Evolutionary conservation across 2,888 invertebrate genomes (phyloP), one percentile per base, ranked within the genome.

Genomic region (Drosophila quinaria): DNA sequence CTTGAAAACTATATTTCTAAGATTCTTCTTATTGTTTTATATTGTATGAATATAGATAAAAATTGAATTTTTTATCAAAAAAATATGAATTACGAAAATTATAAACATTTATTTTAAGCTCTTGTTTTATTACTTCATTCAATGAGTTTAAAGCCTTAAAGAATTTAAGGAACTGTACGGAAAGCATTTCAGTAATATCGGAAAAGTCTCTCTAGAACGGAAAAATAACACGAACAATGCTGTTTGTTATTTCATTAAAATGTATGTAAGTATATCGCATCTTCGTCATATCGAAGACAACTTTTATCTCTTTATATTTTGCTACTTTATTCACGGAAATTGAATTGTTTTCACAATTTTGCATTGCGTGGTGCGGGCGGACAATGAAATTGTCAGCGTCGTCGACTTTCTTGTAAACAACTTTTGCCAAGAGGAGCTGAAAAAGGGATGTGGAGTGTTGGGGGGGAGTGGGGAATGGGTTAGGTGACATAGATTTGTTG

Each of bases 341-440:
- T 84, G 89, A 84, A 84, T 84, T 84, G 89, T 89, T 84, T 86
- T 71, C 79, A 70, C 71, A 67, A 67, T 70, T 87, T 86, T 81
- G 67, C 61, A 54, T 70, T 74, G 67, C 63, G 17, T 54, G 35
- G 15, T 15, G 66, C 33, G 60, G 50, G 41, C 42, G 35, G 22
- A 63, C 75, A 79, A 67, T 68, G 75, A 78, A 80, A 76, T 80
- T 80, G 72, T 66, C 71, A 71, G 54, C 68, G 68, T 50, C 50
- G 80, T 69, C 75, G 62, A 77, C 55, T 81, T 80, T 69, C 85
- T 80, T 74, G 89, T 89, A 87, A 84, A 84, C 84, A 84, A 83
- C 70, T 87, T 82, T 78, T 84, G 37, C 52, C 6, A 2, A 33
- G 11, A 6, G 29, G 52, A 15, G 17, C 17, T 13, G 15, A 8